Evolutionary conservation across 2,797 vertebrate genomes (phyloP), one percentile per base, ranked within the genome.

Genomic region (Alcedo atthis): DNA sequence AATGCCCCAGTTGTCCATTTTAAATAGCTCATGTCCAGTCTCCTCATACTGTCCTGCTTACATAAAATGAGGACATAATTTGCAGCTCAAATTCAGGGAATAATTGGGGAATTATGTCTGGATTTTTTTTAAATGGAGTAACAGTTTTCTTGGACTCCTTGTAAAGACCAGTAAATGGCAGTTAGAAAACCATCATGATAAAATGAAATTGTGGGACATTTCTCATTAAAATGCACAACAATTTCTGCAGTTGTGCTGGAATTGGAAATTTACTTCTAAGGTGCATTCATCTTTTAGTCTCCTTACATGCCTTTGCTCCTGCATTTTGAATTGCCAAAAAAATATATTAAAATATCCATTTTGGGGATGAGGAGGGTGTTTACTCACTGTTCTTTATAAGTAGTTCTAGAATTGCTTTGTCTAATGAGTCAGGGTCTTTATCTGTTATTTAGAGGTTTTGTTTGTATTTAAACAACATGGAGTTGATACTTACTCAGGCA

Each of bases 21-120:
- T 59, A 73, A 64, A 46, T 71, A 81, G 43, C 18, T 49, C 37
- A 4, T 30, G 24, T 40, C 73, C 30, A 35, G 30, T 40, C 14
- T 81, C 25, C 12, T 71, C 46, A 5, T 26, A 37, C 37, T 49
- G 54, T 45, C 57, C 63, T 87, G 53, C 35, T 59, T 77, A 37
- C 33, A 77, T 74, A 68, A 91, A 89, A 87, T 33, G 43, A 83
- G 40, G 74, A 77, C 77, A 87, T 79, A 63, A 73, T 79, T 89
- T 57, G 14, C 76, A 76, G 51, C 43, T 79, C 63, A 48, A 85
- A 89, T 76, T 70, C 32, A 33, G 69, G 42, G 45, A 85, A 61
- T 75, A 87, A 87, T 45, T 82, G 33, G 43, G 48, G 48, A 89
- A 91, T 91, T 91, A 61, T 28, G 51, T 57, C 30, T 81, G 61